These are phyloP conservation scores for Erythrocercus mccallii DNA, from an alignment of 2,113 vertebrate genomes.

Conservation along the genomic window DNA sequence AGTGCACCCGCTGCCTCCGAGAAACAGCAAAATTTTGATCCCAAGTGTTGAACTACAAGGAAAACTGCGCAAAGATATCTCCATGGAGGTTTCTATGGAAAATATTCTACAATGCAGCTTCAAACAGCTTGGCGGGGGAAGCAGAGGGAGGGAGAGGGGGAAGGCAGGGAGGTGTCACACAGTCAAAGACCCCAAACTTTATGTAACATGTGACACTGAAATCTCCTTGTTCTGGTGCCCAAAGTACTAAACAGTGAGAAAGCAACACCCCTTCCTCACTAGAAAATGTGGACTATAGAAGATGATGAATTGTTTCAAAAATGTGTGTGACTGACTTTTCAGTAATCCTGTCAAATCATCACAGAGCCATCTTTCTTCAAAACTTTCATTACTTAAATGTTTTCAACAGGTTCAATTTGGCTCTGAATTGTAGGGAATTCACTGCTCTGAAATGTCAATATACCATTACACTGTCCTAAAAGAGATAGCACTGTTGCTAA, in stretches of 20 bases:
- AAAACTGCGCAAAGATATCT: neutral
- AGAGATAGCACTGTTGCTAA: neutral
- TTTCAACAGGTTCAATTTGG: neutral
- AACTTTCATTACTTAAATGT: neutral
- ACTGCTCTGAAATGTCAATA: neutral
- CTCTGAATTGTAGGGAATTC: neutral
- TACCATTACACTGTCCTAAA: neutral
- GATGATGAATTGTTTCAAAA: neutral
- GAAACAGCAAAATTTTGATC: neutral
- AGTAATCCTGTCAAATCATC: neutral
- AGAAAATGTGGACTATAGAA: neutral
- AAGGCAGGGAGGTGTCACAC: neutral
- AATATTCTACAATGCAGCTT: neutral
- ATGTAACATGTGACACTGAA: neutral
- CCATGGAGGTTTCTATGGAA: neutral
- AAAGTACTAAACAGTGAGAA: neutral
- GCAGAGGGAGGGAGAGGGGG: neutral
- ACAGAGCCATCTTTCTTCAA: neutral
- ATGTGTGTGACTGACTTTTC: neutral
- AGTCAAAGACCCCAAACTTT: neutral
- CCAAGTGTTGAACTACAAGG: neutral
- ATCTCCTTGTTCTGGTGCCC: neutral
- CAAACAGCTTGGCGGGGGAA: neutral
- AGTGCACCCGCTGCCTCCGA: neutral
- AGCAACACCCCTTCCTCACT: neutral